Base-by-base conservation (phyloP, 2,888 invertebrate species). In the Podotricha telesiphe region DNA sequence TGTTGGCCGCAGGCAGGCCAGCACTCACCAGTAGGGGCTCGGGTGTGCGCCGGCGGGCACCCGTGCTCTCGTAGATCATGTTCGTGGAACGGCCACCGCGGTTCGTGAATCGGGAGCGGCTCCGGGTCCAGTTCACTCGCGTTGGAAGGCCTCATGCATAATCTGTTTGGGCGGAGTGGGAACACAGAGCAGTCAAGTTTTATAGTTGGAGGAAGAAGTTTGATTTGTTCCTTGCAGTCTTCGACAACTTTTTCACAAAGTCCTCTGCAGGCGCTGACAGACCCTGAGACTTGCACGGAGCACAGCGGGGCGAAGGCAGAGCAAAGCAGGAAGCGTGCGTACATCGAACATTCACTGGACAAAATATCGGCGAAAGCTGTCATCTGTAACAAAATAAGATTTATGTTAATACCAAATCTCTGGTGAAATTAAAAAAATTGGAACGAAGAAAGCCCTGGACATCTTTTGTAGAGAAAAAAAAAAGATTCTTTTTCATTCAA, bases 271-370 rank as follows among this genome's bases (percentile, higher is more conserved):
- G 97, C 96, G 70, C 96, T 96, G 72, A 98, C 97, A 50, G 97
- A 96, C 78, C 96, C 96, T 34, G 96, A 95, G 74, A 97, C 96
- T 86, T 97, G 96, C 81, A 96, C 96, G 40, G 97, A 97, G 88
- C 98, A 98, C 86, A 98, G 96, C 47, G 98, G 98, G 11, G 97
- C 96, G 87, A 97, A 97, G 65, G 98, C 96, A 17, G 98, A 97
- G 91, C 98, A 98, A 72, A 98, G 94, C 82, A 98, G 96, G 87
- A 98, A 96, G 76, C 96, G 95, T 51, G 97, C 94, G 81, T 97
- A 96, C 68, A 94, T 93, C 5, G 97, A 97, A 84, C 98, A 98
- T 64, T 96, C 95, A 80, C 96, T 95, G 76, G 96, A 94, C 66
- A 98, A 94, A 71, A 98, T 93, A 0, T 95, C 96, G 80, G 95